Base-by-base conservation (phyloP, 1,140 invertebrate species). In the Ooceraea biroi region DNA sequence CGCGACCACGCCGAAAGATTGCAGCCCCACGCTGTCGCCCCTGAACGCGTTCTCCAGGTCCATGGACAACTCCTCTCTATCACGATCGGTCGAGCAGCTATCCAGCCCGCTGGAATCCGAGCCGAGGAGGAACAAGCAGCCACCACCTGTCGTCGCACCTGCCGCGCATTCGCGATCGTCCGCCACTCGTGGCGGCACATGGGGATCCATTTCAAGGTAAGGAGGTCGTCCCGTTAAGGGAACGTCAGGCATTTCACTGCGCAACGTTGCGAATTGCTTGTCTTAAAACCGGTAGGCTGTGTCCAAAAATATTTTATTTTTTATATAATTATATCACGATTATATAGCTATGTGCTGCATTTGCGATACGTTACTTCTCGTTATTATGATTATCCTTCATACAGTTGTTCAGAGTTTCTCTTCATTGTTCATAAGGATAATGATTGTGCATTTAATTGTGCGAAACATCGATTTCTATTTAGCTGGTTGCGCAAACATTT, bases 1-100 rank as follows among this genome's bases (percentile, higher is more conserved):
- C 95, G 96, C 97, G 85, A 97, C 96, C 83, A 97, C 96, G 22
- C 96, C 97, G n/a, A 97, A 97, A 90, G 97, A 98, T 90, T 97
- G 97, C 94, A 97, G 97, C 90, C 97, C 97, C 3, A 97, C 97
- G 55, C 92, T 97, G 83, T 97, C 97, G 71, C 97, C 97, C 17
- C 95, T 97, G 85, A 97, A 97, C 91, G 96, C 97, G 17, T 97
- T 97, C 91, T 97, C 96, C 52, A 96, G 97, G 91, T 97, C 97
- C 52, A 96, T 97, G 89, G 96, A 97, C 92, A 96, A 96, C 83
- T 96, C 95, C 52, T 96, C 95, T 68, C 94, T 97, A 82, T 97
- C 97, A 55, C 97, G 97, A 90, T 98, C 97, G 77, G 97, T 98
- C 72, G 97, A 97, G 87, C 96, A 97, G 90, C 94, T 97, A 74